Base-by-base conservation (phyloP, 2,797 vertebrate species). In the Coracias cyanogaster region DNA sequence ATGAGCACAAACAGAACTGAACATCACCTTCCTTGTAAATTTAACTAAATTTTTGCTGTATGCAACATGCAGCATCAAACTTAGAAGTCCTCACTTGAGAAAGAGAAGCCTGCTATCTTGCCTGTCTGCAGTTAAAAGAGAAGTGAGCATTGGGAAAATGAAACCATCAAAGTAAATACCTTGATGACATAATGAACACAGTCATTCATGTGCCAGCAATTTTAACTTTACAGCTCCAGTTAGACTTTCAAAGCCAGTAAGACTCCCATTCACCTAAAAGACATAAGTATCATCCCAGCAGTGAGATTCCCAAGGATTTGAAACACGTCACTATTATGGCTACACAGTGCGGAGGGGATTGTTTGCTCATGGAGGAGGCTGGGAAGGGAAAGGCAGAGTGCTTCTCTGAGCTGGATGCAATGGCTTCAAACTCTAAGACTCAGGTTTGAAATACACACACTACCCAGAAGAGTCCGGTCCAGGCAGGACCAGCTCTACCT, bases 251-350 rank as follows among this genome's bases (percentile, higher is more conserved):
- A 87, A 89, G 28, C 7, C 37, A 72, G 15, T 33, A 65, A 61
- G 57, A 67, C 35, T 55, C 14, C 16, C 26, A 43, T 48, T 69
- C 19, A 65, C 24, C n/a, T 61, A 41, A 69, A 69, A 76, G 33
- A 31, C 21, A 45, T 26, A 84, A 48, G 14, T 37, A 66, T 24
- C 19, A 52, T 13, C 33, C 19, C 65, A 78, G 31, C 14, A 41
- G 22, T 22, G 39, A 70, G 15, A 54, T 35, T 73, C 33, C 11
- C 9, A 43, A 61, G 46, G 12, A 73, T 78, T 69, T 58, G 57
- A 61, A 64, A 7, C 17, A 46, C 4, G 2, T n/a, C 24, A 15
- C 15, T 55, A 12, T 14, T 51, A 69, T 0, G 0, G 20, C 16
- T 65, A 54, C 28, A 33, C 7, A 22, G 52, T n/a, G 70, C 39